These are phyloP conservation scores for Linurgus olivaceus DNA, from an alignment of 2,797 vertebrate genomes.

Conservation along the genomic window DNA sequence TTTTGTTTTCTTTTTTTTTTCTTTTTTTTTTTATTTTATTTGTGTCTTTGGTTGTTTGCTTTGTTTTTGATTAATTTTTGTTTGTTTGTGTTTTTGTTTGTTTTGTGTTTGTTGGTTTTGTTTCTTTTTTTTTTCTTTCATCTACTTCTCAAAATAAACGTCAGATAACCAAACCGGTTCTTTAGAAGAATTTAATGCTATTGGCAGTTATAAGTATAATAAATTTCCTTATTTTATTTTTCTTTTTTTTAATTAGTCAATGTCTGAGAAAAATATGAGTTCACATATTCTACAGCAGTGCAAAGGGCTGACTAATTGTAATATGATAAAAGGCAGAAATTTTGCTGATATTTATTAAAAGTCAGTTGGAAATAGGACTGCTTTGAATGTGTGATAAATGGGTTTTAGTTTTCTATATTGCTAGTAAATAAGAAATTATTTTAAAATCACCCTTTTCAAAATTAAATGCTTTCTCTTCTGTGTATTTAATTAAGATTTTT, in stretches of 20 bases:
- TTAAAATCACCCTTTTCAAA: not conserved
- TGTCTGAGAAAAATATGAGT: not conserved
- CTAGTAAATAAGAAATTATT: not conserved
- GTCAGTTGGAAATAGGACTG: not conserved
- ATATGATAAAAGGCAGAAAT: not conserved
- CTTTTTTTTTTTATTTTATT: not conserved
- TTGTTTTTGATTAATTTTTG: not conserved
- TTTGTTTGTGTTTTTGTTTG: not conserved
- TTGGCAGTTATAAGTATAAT: not conserved
- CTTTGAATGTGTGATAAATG: not conserved
- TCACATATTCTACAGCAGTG: not conserved
- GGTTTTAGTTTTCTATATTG: not conserved
- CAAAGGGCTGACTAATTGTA: not conserved
- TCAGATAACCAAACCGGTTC: not conserved
- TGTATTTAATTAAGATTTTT: not conserved
- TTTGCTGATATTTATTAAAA: not conserved
- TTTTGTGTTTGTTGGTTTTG: not conserved
- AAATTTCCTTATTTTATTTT: not conserved
- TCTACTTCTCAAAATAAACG: not conserved
- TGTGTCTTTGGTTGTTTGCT: not conserved
- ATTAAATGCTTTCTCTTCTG: not conserved
- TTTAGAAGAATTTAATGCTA: not conserved
- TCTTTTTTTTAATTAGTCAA: not conserved
- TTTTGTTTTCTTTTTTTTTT: too few species aligned
- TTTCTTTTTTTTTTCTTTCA: fast-evolving